Evolutionary conservation across 2,888 invertebrate genomes (phyloP).

Genomic region (Halictus ligatus): DNA sequence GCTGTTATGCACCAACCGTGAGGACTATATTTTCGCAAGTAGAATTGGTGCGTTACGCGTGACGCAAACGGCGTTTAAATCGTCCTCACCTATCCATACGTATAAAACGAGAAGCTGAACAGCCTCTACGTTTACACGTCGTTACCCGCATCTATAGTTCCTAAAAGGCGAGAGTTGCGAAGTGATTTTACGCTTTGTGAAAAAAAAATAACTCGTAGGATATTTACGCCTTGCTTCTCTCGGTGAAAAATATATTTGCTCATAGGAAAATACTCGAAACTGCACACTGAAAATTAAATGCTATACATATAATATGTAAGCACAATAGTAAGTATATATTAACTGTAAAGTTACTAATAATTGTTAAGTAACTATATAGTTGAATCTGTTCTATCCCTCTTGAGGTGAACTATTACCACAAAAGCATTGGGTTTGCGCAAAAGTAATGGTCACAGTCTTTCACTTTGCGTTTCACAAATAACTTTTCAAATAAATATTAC

Average conservation of each 20-base stretch:
- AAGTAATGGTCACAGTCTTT: too few relatives aligned
- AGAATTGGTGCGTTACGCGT: constrained; percentile 8
- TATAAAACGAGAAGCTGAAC: constrained; percentile 1
- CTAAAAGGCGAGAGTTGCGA: not conserved
- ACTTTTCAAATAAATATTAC: too few relatives aligned
- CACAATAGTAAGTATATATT: too few relatives aligned
- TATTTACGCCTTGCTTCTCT: not conserved
- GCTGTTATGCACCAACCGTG: not conserved
- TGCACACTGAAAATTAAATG: not conserved
- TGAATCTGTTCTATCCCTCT: too few relatives aligned
- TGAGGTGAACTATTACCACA: too few relatives aligned
- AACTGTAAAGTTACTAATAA: too few relatives aligned
- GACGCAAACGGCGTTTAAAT: constrained; percentile 15
- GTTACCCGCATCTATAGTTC: constrained; percentile 37
- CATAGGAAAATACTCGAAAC: not conserved
- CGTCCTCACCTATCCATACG: constrained; percentile 36
- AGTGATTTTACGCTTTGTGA: not conserved
- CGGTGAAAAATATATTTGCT: not conserved
- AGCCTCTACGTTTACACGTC: constrained; percentile 34
- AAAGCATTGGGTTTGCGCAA: too few relatives aligned
- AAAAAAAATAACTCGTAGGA: not conserved
- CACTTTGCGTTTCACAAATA: too few relatives aligned
- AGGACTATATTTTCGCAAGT: constrained; percentile 5
- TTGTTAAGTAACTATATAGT: too few relatives aligned
- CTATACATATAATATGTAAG: not conserved